Base-by-base conservation (phyloP, 2,113 vertebrate genomes). In the Solea senegalensis region DNA sequence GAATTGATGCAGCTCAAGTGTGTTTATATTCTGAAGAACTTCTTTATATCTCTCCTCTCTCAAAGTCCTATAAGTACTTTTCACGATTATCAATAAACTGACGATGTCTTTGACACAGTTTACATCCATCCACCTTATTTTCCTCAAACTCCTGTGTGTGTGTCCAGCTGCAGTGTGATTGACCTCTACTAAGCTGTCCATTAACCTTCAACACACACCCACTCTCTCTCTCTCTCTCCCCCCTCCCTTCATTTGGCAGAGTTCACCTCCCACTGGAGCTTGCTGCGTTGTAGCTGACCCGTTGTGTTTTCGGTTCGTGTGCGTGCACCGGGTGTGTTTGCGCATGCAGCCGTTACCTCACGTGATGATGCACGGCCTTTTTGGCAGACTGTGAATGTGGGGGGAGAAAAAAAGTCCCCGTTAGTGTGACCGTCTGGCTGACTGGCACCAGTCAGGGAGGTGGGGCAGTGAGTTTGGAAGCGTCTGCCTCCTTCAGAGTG, bases 171-270 rank as follows among this genome's bases (percentile, higher is more conserved):
- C 57, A 44, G 63, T 69, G 82, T 56, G 74, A 72, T 46, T 83
- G 87, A 82, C 89, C 89, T 86, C 83, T 28, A 58, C 71, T 86
- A 78, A 89, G 78, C 71, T 81, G 76, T 64, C 85, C 71, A 79
- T 89, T 89, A 87, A 87, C 83, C 86, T 89, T 84, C 85, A 84
- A 27, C 76, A 65, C 72, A 27, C 60, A 40, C 65, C 28, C 72
- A 65, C 67, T 27, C 59, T 28, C 64, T 39, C 39, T 2, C 78
- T 21, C 44, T 21, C 21, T 21, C 1, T 43, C 9, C 15, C 15
- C 57, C 60, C 63, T 44, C 58, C 78, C 45, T 48, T 12, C 72
- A 46, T 78, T 76, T 84, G 79, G 85, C 86, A 74, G 41, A 45
- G 57, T 2, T 41, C 51, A 65, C 61, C 44, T 51, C 59, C 54